A percentile compares a stretch with the other conserved stretches of the same genome.
Conservation (phyloP, 2,888 invertebrate genomes). For the Pinctada fucata region DNA sequence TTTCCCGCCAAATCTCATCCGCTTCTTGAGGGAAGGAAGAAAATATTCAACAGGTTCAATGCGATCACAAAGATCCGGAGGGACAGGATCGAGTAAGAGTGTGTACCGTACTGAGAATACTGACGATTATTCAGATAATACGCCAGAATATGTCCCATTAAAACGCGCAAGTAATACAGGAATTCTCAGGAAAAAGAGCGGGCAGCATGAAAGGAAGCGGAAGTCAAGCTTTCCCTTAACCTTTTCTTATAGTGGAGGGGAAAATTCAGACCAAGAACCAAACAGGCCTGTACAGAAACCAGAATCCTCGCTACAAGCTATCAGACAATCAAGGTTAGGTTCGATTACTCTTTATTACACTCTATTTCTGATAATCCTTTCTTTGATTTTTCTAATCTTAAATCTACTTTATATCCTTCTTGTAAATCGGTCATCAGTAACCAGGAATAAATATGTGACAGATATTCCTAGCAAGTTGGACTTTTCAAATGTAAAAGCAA, state of each 20-base stretch:
- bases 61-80: not conserved
- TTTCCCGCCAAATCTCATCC: slow-evolving; percentile 33
- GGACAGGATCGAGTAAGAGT: not conserved
- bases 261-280: no score
- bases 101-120: slow-evolving; percentile 9
- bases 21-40: slow-evolving; percentile 3
- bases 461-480: no score
- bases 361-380: no score
- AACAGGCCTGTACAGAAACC: no score
- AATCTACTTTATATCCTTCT: no score
- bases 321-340: no score
- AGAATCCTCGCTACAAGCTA: no score
- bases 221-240: slow-evolving; percentile 54
- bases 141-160: slow-evolving; percentile 54
- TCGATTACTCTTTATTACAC: no score
- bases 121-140: slow-evolving; percentile 24
- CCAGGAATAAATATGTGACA: no score
- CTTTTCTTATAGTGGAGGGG: not conserved
- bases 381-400: no score
- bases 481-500: no score
- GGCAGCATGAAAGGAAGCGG: slow-evolving; percentile 44
- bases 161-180: slow-evolving; percentile 43
- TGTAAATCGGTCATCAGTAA: no score
- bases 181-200: slow-evolving; percentile 33
- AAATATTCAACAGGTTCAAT: slow-evolving; percentile 19